Percentiles rank a stretch among this genome's conserved stretches.
These are phyloP conservation scores for Kuschelorhynchus macadamiae DNA, from an alignment of 2,888 invertebrate species.

Conservation along the genomic window DNA sequence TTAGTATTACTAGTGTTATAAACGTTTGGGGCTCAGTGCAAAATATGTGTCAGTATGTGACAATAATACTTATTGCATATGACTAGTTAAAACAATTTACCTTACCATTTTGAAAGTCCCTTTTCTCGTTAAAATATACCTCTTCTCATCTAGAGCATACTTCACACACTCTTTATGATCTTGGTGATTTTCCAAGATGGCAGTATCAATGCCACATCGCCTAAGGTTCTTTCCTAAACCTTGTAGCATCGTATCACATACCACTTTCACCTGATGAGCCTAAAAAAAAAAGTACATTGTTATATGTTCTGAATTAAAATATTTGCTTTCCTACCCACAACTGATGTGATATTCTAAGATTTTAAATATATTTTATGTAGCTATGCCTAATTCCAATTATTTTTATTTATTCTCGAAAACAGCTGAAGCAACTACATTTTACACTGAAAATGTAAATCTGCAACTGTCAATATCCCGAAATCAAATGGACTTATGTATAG, in stretches of 20 bases:
- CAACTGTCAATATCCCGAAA: too few relatives aligned
- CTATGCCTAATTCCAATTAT: too few relatives aligned
- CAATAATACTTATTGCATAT: too few relatives aligned
- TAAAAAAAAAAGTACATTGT: slow-evolving; percentile 49
- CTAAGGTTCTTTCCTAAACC: slow-evolving; percentile 76
- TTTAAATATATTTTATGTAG: neutral
- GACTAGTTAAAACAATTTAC: slow-evolving; percentile 9
- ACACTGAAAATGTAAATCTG: too few relatives aligned
- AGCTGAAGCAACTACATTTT: too few relatives aligned
- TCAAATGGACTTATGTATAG: too few relatives aligned
- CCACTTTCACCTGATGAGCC: slow-evolving; percentile 66
- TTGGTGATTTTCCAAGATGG: slow-evolving; percentile 69
- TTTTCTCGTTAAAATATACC: slow-evolving; percentile 74
- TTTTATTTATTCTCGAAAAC: too few relatives aligned
- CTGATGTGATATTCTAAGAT: neutral
- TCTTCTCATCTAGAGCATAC: slow-evolving; percentile 70
- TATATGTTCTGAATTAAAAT: too few relatives aligned
- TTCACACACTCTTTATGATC: slow-evolving; percentile 71
- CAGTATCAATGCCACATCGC: slow-evolving; percentile 75
- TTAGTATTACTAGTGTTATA: too few relatives aligned
- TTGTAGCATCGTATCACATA: slow-evolving; percentile 75
- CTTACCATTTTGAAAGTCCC: slow-evolving; percentile 67
- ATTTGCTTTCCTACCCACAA: neutral
- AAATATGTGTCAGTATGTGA: too few relatives aligned
- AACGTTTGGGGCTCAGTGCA: too few relatives aligned